Base-by-base conservation (phyloP, 2,113 vertebrate species). In the Cygnus buccinator region DNA sequence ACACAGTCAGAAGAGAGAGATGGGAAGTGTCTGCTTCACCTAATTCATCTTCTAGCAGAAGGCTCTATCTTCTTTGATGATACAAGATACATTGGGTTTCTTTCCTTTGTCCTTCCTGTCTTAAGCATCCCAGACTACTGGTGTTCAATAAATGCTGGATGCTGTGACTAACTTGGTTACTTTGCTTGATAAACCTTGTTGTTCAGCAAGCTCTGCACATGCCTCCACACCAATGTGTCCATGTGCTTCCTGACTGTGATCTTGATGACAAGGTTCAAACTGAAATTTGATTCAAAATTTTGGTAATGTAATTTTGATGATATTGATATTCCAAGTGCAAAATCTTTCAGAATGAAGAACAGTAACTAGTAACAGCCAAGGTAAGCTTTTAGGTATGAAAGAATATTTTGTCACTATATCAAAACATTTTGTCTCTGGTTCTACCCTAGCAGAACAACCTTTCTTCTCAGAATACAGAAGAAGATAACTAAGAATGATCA, bases 391-490 rank as follows among this genome's bases (percentile, higher is more conserved):
- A 78, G 3, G 10, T 73, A 79, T 41, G 68, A 85, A 87, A 90
- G 48, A 86, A 66, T 61, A 84, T 70, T 85, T 93, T 79, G 39
- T 54, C 17, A 65, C 39, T 57, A 33, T 58, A 68, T 65, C 35
- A 87, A 58, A 90, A 79, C 39, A 82, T 84, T 85, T 75, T 43
- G 31, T 85, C 59, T 70, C 25, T 62, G 72, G 54, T 66, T 87
- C 23, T 26, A 50, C 15, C 78, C 41, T 72, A 31, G 57, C 22
- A 90, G 44, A 57, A 71, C 28, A 91, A 55, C 7, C 46, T 87
- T 95, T 94, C 26, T 91, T 90, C 55, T 72, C 62, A 76, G 57
- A 82, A 88, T 76, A 76, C 26, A 72, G 93, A 91, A 86, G 19
- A 85, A 77, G 73, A 78, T n/a, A 37, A 74, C 72, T 80, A 86